A percentile compares a stretch with the other conserved stretches of the same genome.
Evolutionary conservation across 2,888 invertebrate species (phyloP).

Genomic region (Scotopteryx bipunctaria): DNA sequence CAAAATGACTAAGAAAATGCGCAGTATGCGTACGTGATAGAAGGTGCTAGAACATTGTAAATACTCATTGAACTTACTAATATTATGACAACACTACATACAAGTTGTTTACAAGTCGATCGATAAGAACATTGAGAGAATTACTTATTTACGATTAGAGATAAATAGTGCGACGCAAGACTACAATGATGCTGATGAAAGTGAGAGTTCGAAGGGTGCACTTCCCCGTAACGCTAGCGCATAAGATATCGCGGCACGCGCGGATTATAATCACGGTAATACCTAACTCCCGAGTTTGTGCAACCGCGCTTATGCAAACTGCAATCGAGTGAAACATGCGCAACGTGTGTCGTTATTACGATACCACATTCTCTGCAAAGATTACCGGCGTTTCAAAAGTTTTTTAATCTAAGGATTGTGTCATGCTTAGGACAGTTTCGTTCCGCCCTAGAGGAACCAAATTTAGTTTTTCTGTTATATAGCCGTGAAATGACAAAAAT

Average conservation of each 20-base stretch:
- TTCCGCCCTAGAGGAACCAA: conserved; percentile 30
- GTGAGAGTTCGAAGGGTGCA: conserved; percentile 69
- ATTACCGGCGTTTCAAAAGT: conserved; percentile 15
- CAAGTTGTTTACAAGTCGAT: not conserved
- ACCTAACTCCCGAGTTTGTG: conserved; percentile 70
- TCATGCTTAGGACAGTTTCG: conserved; percentile 29
- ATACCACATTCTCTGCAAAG: conserved; percentile 18
- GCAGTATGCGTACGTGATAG: no score
- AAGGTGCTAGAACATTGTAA: not conserved
- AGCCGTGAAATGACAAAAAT: conserved; percentile 48
- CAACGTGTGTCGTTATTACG: conserved; percentile 52
- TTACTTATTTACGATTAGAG: no score
- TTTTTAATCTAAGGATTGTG: conserved; percentile 30
- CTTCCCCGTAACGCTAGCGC: conserved; percentile 61
- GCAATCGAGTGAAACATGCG: conserved; percentile 70
- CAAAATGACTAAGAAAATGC: no score
- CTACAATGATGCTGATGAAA: conserved; percentile 46
- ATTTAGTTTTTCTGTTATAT: conserved; percentile 28
- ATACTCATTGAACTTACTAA: not conserved
- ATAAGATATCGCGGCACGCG: conserved; percentile 70
- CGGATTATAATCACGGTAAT: conserved; percentile 70
- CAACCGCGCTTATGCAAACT: conserved; percentile 74
- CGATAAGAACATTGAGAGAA: not conserved
- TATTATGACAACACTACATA: not conserved
- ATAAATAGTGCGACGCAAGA: conserved; percentile 1